Percentiles rank a stretch among this genome's conserved stretches.
phyloP scores from a whole-genome alignment of 2,113 vertebrate genomes.

The Seriola dumerili region DNA sequence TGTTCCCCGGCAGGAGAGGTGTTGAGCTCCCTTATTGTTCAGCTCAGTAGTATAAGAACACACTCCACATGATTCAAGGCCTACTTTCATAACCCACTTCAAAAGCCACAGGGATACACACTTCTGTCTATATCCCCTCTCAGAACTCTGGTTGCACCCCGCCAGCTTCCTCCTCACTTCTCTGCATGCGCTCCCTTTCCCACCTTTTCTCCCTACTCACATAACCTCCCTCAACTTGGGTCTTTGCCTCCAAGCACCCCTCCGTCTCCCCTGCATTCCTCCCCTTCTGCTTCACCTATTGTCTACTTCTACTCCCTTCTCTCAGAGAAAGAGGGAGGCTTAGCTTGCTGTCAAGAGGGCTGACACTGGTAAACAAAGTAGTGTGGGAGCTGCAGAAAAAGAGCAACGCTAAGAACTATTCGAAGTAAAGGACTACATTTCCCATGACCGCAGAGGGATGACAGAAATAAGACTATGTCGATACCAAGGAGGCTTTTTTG shows the following conservation, averaged over 20 bases:
- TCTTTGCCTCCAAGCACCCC: background rate
- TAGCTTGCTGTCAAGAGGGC: constrained; percentile 25
- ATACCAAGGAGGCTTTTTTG: constrained; percentile 4
- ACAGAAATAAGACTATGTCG: background rate
- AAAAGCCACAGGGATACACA: constrained; percentile 48
- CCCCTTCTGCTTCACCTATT: constrained; percentile 2
- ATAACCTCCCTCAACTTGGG: background rate
- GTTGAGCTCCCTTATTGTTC: constrained; percentile 47
- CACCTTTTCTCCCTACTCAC: constrained; percentile 24
- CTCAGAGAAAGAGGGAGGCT: constrained; percentile 8
- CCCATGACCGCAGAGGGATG: constrained; percentile 11
- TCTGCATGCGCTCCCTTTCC: constrained; percentile 14
- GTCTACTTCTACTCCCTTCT: constrained; percentile 14
- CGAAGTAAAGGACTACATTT: constrained; percentile 34
- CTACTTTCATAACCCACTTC: constrained; percentile 63
- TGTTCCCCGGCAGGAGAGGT: constrained; percentile 37
- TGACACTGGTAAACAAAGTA: constrained; percentile 28
- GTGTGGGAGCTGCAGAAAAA: background rate
- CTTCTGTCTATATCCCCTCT: constrained; percentile 44
- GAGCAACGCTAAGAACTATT: background rate
- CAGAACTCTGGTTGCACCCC: constrained; percentile 32
- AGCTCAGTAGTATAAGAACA: constrained; percentile 44
- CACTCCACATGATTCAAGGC: constrained; percentile 32
- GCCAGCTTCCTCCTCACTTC: constrained; percentile 21
- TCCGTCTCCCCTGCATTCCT: background rate